A percentile compares a stretch with the other conserved stretches of the same genome.
phyloP scores from a whole-genome alignment of 2,888 invertebrate species.

The Cephalotes varians region DNA sequence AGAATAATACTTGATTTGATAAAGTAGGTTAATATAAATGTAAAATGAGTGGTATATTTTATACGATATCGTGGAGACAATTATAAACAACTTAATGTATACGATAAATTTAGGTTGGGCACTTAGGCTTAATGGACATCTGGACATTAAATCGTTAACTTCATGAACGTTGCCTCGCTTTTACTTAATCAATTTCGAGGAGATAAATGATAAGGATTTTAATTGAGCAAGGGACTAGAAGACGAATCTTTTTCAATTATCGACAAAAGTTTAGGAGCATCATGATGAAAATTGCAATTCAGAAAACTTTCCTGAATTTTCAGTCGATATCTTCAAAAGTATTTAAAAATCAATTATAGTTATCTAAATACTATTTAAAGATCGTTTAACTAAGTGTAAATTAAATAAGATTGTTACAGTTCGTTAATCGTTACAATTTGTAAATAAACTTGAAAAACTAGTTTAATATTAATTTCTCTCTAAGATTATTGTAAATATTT shows the following conservation, averaged over 20 bases:
- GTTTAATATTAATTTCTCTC: slow-evolving; percentile 6
- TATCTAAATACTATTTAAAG: slow-evolving; percentile 14
- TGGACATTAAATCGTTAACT: slow-evolving; percentile 5
- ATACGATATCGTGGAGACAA: not conserved
- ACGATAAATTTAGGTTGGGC: slow-evolving; percentile 4
- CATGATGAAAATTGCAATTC: slow-evolving; percentile 7
- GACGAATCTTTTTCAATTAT: slow-evolving; percentile 37
- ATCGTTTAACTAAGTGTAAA: not conserved
- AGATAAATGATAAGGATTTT: slow-evolving; percentile 28
- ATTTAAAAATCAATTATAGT: slow-evolving; percentile 23
- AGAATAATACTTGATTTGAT: not conserved
- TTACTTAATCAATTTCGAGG: slow-evolving; percentile 26
- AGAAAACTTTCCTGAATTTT: not conserved
- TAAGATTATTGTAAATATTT: not conserved
- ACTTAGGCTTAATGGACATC: slow-evolving; percentile 22
- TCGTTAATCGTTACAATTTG: no score
- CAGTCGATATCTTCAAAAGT: not conserved
- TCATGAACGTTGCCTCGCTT: not conserved
- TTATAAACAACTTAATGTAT: slow-evolving; percentile 1
- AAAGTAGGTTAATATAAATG: not conserved
- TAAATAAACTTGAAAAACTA: no score
- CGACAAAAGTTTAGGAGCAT: slow-evolving; percentile 24
- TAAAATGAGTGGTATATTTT: not conserved
- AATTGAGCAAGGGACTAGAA: not conserved
- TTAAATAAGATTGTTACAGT: no score